Evolutionary conservation across 2,888 invertebrate genomes (phyloP).

Genomic region (Thera obeliscata): DNA sequence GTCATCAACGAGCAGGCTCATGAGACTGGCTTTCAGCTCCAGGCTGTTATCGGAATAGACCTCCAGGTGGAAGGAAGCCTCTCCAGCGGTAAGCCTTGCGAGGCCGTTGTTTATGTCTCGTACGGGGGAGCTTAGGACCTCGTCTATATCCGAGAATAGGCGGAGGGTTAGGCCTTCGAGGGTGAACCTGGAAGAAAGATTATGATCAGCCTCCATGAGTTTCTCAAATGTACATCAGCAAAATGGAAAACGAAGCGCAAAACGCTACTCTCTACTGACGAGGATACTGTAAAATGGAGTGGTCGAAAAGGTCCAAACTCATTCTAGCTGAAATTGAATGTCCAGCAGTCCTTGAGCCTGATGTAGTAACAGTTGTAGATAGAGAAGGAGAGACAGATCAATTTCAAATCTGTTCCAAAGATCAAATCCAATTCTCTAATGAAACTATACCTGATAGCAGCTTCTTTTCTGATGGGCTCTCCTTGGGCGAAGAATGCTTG

Average conservation of each 20-base stretch:
- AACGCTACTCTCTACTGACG: too few species aligned
- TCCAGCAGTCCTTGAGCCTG: too few species aligned
- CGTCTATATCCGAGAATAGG: constrained; percentile 89
- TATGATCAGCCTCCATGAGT: too few species aligned
- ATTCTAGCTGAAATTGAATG: too few species aligned
- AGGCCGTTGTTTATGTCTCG: constrained; percentile 89
- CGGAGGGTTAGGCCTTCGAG: constrained; percentile 89
- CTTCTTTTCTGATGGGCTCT: constrained; percentile 86
- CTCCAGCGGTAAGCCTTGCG: constrained; percentile 88
- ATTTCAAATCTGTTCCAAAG: too few species aligned
- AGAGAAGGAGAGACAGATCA: too few species aligned
- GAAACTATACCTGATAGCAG: constrained; percentile 70
- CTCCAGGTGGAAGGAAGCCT: constrained; percentile 86
- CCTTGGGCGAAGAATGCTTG: constrained; percentile 90
- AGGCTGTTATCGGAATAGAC: constrained; percentile 88
- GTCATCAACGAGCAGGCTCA: constrained; percentile 88
- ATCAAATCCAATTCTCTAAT: not conserved
- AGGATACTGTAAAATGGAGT: too few species aligned
- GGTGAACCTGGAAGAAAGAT: constrained; percentile 73
- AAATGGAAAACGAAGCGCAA: too few species aligned
- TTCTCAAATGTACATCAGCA: too few species aligned
- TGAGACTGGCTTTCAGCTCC: constrained; percentile 88
- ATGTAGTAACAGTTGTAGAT: too few species aligned
- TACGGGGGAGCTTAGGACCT: constrained; percentile 89
- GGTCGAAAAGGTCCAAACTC: too few species aligned